phyloP scores from a whole-genome alignment of 1,140 invertebrate genomes.

The Trachymyrmex cornetzi region DNA sequence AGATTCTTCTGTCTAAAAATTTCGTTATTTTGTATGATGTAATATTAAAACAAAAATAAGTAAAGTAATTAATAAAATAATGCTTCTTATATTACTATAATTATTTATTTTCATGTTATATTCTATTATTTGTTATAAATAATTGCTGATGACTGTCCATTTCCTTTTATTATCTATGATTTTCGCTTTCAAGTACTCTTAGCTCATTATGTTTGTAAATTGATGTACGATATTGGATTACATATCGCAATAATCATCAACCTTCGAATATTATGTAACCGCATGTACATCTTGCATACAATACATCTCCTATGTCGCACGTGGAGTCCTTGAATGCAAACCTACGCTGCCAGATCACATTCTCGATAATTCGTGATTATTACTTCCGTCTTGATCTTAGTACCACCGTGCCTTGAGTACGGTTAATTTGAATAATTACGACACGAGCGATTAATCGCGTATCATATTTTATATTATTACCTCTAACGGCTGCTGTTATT shows the following conservation, averaged over 20 bases:
- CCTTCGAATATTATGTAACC: constrained; percentile 28
- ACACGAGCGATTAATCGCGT: constrained; percentile 27
- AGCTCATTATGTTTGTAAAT: not conserved
- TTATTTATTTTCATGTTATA: not conserved
- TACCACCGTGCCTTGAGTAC: not conserved
- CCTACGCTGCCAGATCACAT: constrained; percentile 32
- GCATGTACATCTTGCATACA: not conserved
- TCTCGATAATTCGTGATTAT: constrained; percentile 54
- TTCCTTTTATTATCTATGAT: not conserved
- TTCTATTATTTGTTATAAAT: not conserved
- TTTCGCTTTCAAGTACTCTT: not conserved
- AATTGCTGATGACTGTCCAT: not conserved
- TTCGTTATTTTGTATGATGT: not conserved
- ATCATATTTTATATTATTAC: constrained; percentile 30
- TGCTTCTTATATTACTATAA: not conserved
- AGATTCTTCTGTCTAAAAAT: not conserved
- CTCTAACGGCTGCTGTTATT: constrained; percentile 17
- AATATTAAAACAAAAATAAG: not conserved
- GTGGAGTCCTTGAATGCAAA: constrained; percentile 33
- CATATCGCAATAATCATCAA: not conserved
- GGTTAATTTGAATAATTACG: constrained; percentile 41
- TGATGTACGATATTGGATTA: not conserved
- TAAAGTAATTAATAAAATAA: constrained; percentile 7
- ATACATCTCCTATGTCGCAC: constrained; percentile 3
- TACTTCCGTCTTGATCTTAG: constrained; percentile 47